A percentile compares a stretch with the other conserved stretches of the same genome.
Evolutionary conservation across 2,797 vertebrate species (phyloP).

Genomic region (Rallus crepitans): DNA sequence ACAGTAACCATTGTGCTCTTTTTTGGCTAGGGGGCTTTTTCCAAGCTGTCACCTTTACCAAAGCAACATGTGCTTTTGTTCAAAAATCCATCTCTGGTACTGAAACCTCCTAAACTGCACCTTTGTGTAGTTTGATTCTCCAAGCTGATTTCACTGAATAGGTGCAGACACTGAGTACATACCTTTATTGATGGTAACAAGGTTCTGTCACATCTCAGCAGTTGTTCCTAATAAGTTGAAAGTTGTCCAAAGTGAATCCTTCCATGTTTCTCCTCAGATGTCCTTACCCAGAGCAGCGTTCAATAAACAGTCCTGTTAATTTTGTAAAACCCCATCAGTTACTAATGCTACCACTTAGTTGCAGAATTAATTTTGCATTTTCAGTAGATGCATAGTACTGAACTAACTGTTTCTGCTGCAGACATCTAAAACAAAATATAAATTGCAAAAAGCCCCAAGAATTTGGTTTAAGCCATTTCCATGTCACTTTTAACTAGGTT

Average conservation of each 20-base stretch:
- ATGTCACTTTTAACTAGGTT: not conserved
- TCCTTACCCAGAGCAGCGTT: not conserved
- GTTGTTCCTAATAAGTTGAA: not conserved
- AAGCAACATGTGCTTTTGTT: not conserved
- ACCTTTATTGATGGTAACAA: not conserved
- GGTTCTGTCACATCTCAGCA: not conserved
- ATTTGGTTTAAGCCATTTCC: not conserved
- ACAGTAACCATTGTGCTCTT: not conserved
- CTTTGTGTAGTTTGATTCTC: not conserved
- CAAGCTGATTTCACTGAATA: not conserved
- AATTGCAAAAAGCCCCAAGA: not conserved
- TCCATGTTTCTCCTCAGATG: not conserved
- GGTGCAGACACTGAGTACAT: not conserved
- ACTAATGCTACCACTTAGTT: not conserved
- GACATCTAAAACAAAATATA: not conserved
- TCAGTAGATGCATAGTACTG: not conserved
- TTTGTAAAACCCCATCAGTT: not conserved
- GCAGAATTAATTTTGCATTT: not conserved
- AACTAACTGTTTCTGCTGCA: not conserved
- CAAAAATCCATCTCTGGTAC: not conserved
- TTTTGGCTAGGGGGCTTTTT: not conserved
- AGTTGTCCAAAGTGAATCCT: not conserved
- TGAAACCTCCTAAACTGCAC: not conserved
- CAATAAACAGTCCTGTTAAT: not conserved
- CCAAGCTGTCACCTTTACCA: not conserved